These are phyloP conservation scores for Heliconius erato DNA, from an alignment of 2,888 invertebrate genomes.

Conservation along the genomic window DNA sequence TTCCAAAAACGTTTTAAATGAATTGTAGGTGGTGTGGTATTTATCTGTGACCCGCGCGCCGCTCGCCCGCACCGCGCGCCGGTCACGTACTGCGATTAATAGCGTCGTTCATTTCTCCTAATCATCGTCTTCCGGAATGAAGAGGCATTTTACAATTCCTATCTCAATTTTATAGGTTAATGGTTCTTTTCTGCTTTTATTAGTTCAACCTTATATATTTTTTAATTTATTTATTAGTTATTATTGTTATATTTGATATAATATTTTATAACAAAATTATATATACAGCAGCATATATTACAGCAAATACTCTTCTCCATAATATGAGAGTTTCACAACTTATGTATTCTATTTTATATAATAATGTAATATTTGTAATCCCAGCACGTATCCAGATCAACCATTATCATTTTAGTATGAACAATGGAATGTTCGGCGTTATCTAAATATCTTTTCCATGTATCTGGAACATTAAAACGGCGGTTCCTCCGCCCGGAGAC, in stretches of 20 bases:
- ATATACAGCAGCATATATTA: no score
- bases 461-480: slow-evolving; percentile 37
- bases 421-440: slow-evolving; percentile 21
- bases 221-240: background rate
- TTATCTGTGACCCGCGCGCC: background rate
- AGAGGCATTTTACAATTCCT: slow-evolving; percentile 40
- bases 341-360: background rate
- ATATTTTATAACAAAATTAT: background rate
- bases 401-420: slow-evolving; percentile 22
- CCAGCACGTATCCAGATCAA: slow-evolving; percentile 29
- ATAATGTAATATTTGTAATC: background rate
- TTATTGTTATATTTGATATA: background rate
- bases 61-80: slow-evolving; percentile 46
- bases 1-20: slow-evolving; percentile 38
- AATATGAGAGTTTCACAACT: background rate
- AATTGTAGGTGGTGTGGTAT: slow-evolving; percentile 29
- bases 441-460: slow-evolving; percentile 44
- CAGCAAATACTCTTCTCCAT: background rate
- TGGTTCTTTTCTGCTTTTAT: background rate
- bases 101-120: slow-evolving; percentile 52
- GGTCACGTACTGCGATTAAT: slow-evolving; percentile 69
- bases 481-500: slow-evolving; percentile 46
- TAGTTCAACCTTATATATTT: background rate
- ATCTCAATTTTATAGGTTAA: slow-evolving; percentile 35
- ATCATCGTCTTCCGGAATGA: slow-evolving; percentile 41